Conservation (phyloP, 37 sponge, comb jelly and placozoan species). For the Chondrilla cf. caribensis region DNA sequence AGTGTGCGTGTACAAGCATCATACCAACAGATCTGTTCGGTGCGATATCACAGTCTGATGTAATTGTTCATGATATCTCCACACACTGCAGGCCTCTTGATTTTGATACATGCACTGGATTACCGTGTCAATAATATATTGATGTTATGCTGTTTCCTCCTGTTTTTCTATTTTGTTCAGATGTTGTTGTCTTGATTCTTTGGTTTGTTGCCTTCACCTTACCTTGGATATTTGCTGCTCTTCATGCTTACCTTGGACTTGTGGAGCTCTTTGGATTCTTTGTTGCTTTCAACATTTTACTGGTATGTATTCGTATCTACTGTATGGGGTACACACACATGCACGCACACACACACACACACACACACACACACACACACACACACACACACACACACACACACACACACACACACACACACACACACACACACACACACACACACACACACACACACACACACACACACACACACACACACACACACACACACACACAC, state of each 20-base stretch:
- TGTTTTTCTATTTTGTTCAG: neutral
- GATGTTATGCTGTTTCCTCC: neutral
- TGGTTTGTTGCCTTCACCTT: slow-evolving; percentile 54
- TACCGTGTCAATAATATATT: neutral
- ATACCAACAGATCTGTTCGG: too few relatives aligned
- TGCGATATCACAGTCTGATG: too few relatives aligned
- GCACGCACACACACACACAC: neutral
- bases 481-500: too few relatives aligned
- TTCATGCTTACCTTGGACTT: slow-evolving; percentile 53
- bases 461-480: too few relatives aligned
- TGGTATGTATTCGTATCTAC: slow-evolving; percentile 47
- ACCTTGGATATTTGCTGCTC: slow-evolving; percentile 38
- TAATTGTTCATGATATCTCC: too few relatives aligned
- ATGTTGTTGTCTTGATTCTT: slow-evolving; percentile 55
- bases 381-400: slow-evolving; percentile 21
- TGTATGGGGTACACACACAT: neutral
- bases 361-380: slow-evolving; percentile 19
- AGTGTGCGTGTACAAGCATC: too few relatives aligned
- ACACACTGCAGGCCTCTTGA: neutral
- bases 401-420: slow-evolving; percentile 21
- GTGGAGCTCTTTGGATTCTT: slow-evolving; percentile 60
- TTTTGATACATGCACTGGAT: neutral
- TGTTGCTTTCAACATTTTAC: slow-evolving; percentile 45
- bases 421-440: neutral
- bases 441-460: neutral